Evolutionary conservation across 2,888 invertebrate species (phyloP).

Genomic region (Ochropacha duplaris): DNA sequence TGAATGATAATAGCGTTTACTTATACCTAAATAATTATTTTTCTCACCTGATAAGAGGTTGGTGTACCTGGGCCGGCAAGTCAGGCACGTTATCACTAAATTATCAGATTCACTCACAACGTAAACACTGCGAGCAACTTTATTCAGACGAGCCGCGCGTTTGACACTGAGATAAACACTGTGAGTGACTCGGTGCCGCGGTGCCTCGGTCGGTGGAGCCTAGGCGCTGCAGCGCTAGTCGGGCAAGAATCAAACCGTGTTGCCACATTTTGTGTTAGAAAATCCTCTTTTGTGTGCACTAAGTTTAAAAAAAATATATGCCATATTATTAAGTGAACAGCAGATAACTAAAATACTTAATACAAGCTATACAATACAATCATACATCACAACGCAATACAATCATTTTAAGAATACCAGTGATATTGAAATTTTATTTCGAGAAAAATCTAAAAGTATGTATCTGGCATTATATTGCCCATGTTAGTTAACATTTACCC

Average conservation of each 20-base stretch:
- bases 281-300: too few relatives aligned
- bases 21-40: constrained; percentile 7
- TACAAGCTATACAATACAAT: too few relatives aligned
- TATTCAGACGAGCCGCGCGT: constrained; percentile 23
- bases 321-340: too few relatives aligned
- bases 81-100: constrained; percentile 63
- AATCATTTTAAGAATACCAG: too few relatives aligned
- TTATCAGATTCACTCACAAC: constrained; percentile 42
- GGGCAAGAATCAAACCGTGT: constrained; percentile 27
- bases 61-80: neutral
- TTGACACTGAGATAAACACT: constrained; percentile 54
- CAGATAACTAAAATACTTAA: too few relatives aligned
- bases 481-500: neutral
- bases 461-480: neutral
- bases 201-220: constrained; percentile 28
- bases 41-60: constrained; percentile 43
- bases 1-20: too few relatives aligned
- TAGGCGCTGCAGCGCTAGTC: constrained; percentile 16
- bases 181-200: constrained; percentile 19
- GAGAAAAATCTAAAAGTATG: too few relatives aligned
- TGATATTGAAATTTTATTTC: too few relatives aligned
- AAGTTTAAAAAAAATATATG: too few relatives aligned
- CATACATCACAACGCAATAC: too few relatives aligned
- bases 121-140: constrained; percentile 47
- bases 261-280: constrained; percentile 34